Evolutionary conservation across 2,113 vertebrate genomes (phyloP).

Genomic region (Salvator merianae): DNA sequence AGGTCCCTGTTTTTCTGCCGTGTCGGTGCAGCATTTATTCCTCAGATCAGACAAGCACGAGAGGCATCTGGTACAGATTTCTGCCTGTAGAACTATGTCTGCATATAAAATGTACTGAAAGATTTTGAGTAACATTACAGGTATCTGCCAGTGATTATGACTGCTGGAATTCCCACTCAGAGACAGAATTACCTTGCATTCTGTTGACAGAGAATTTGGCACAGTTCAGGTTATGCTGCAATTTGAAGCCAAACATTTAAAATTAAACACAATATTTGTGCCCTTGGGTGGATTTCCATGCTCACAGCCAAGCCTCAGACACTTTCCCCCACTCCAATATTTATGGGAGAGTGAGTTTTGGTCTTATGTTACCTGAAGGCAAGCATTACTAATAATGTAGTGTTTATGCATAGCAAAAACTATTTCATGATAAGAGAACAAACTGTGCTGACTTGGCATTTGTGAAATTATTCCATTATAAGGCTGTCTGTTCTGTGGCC

Average conservation of each 20-base stretch:
- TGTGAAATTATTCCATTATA: not conserved
- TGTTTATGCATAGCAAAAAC: not conserved
- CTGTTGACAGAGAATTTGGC: not conserved
- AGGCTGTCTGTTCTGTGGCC: not conserved
- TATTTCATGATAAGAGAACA: not conserved
- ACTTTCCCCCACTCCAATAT: not conserved
- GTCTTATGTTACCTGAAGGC: not conserved
- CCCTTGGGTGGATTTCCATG: not conserved
- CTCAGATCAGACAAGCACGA: accelerated
- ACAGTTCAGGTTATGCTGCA: not conserved
- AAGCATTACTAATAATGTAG: not conserved
- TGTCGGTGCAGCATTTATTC: slow-evolving; percentile 17
- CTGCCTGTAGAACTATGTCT: slow-evolving; percentile 2
- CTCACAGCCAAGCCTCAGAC: not conserved
- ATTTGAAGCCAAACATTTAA: slow-evolving; percentile 4
- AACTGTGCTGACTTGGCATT: not conserved
- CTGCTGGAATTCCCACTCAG: not conserved
- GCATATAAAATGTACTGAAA: not conserved
- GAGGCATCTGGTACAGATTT: accelerated
- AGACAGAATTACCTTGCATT: not conserved
- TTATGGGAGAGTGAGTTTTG: not conserved
- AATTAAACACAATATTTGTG: not conserved
- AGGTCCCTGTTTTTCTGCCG: too few relatives aligned
- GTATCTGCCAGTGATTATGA: not conserved
- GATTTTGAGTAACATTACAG: not conserved